Percentiles rank a stretch among this genome's conserved stretches.
Conservation (phyloP, 2,113 vertebrate species). For the Phyllostomus discolor region DNA sequence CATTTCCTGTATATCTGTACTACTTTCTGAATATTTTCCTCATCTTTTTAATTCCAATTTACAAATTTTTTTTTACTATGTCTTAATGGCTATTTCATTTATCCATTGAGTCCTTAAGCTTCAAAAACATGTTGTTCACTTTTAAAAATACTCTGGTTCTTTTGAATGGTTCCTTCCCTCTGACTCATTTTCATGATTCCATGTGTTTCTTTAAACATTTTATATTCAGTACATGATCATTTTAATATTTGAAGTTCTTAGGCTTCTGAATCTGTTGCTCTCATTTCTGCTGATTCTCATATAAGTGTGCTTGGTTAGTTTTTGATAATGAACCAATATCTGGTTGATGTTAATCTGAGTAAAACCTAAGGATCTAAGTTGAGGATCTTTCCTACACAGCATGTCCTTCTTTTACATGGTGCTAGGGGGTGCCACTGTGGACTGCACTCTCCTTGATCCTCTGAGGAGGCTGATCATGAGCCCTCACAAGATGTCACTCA, state of each 20-base stretch:
- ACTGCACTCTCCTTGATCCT: not conserved
- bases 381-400: not conserved
- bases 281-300: not conserved
- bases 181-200: not conserved
- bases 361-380: not conserved
- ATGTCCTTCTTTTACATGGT: not conserved
- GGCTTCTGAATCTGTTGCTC: not conserved
- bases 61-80: not conserved
- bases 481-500: not conserved
- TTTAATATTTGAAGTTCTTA: not conserved
- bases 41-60: not conserved
- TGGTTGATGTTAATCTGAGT: not conserved
- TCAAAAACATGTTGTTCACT: not conserved
- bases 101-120: not conserved
- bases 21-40: not conserved
- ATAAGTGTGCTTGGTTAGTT: not conserved
- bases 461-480: not conserved
- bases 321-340: not conserved
- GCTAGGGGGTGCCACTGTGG: not conserved
- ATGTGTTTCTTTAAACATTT: not conserved
- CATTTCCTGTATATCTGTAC: not conserved
- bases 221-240: not conserved
- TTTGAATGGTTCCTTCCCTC: not conserved
- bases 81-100: not conserved
- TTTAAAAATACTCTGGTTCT: not conserved